Percentiles rank a stretch among this genome's conserved stretches.
phyloP scores from a whole-genome alignment of 1,140 invertebrate genomes.

The Camponotus floridanus region DNA sequence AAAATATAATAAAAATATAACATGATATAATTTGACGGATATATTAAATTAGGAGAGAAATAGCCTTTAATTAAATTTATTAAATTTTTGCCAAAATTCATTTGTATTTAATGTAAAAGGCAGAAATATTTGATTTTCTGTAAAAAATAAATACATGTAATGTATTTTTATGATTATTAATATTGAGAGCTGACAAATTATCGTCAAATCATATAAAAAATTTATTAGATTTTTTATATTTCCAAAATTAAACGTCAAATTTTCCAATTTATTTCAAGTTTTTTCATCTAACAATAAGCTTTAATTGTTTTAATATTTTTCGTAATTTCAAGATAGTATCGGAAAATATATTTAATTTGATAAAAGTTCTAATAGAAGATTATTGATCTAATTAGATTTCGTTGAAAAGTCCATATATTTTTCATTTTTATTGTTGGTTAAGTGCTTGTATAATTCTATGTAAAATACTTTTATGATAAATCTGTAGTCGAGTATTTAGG shows the following conservation, averaged over 20 bases:
- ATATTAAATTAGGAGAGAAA: background rate
- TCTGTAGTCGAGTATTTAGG: slow-evolving; percentile 8
- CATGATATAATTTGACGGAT: background rate
- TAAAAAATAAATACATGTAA: too few relatives aligned
- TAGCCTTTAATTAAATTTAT: background rate
- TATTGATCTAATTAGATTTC: background rate
- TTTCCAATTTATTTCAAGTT: background rate
- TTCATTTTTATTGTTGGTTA: background rate
- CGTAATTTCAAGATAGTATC: background rate
- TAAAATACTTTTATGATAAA: slow-evolving; percentile 7
- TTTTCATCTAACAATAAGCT: background rate
- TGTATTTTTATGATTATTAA: too few relatives aligned
- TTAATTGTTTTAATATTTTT: background rate
- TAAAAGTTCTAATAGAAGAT: background rate
- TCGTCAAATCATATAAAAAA: too few relatives aligned
- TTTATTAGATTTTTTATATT: too few relatives aligned
- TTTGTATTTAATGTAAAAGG: too few relatives aligned
- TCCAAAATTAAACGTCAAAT: background rate
- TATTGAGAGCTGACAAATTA: too few relatives aligned
- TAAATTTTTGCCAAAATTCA: too few relatives aligned
- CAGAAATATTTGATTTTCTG: too few relatives aligned
- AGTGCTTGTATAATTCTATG: background rate
- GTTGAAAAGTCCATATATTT: background rate
- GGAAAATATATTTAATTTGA: background rate
- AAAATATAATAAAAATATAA: background rate